Evolutionary conservation across 2,888 invertebrate species (phyloP).

Genomic region (Lissocephala sabroskyi): DNA sequence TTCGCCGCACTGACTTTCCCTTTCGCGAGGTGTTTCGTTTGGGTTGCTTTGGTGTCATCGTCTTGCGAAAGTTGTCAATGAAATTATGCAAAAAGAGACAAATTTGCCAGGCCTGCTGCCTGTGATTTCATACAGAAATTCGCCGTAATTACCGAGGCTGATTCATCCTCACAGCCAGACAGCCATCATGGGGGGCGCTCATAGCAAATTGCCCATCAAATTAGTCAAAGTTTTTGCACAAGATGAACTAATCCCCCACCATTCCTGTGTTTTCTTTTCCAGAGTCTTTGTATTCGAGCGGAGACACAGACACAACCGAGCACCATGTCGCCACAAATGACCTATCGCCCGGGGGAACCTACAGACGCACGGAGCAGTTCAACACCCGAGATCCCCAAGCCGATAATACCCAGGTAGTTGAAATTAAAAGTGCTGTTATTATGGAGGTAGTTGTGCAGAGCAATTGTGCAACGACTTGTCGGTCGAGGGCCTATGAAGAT

Average conservation of each 20-base stretch:
- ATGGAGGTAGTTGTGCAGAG: too few species aligned
- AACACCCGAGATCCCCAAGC: too few species aligned
- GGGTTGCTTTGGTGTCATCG: neutral
- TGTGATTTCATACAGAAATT: neutral
- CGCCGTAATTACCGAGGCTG: too few species aligned
- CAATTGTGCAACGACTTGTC: too few species aligned
- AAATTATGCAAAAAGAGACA: conserved; percentile 2
- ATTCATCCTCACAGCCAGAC: neutral
- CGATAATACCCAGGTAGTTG: too few species aligned
- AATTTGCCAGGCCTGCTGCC: neutral
- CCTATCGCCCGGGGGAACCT: too few species aligned
- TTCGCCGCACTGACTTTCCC: conserved; percentile 3
- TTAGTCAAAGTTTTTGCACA: neutral
- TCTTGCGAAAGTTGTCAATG: conserved; percentile 4
- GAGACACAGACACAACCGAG: too few species aligned
- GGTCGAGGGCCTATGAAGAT: too few species aligned
- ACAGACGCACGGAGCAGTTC: too few species aligned
- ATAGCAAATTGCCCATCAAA: neutral
- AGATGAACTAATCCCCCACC: neutral
- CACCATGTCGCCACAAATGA: too few species aligned
- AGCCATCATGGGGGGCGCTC: neutral
- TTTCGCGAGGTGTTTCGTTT: neutral
- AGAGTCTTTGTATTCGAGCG: conserved; percentile 50
- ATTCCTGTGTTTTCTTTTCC: neutral
- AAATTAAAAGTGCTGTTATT: too few species aligned